phyloP scores from a whole-genome alignment of 1,140 invertebrate species.

The Berghia stephanieae region DNA sequence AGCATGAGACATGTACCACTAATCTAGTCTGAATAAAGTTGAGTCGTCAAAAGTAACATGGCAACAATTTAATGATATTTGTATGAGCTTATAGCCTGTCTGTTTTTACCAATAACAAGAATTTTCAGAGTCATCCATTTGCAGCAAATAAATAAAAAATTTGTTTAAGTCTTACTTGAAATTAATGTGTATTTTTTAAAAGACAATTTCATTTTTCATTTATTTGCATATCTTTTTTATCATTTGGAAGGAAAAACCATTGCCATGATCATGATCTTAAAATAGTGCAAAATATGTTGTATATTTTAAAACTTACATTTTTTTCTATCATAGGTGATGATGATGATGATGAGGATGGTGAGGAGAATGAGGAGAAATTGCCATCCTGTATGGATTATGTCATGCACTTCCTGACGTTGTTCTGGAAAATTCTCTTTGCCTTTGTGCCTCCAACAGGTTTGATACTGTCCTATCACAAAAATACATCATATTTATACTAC shows the following conservation, averaged over 20 bases:
- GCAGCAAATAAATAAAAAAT: no score
- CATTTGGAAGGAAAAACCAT: neutral
- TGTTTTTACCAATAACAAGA: no score
- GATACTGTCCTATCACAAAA: neutral
- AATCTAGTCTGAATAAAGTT: no score
- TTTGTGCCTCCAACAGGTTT: constrained; percentile 97
- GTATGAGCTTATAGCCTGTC: no score
- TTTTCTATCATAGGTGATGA: constrained; percentile 26
- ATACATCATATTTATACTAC: neutral
- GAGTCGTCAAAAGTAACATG: no score
- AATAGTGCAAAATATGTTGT: no score
- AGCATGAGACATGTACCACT: no score
- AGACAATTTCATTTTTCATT: constrained; percentile 1
- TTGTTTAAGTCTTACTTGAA: no score
- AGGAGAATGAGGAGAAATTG: constrained; percentile 65
- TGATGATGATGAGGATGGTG: constrained; percentile 67
- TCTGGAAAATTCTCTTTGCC: constrained; percentile 98
- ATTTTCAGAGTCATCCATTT: no score
- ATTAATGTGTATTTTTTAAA: no score
- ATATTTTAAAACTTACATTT: no score
- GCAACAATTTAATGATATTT: no score
- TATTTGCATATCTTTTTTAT: neutral
- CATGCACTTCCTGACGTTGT: constrained; percentile 94
- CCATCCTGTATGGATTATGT: constrained; percentile 92
- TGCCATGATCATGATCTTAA: neutral